Percentiles rank a stretch among this genome's conserved stretches.
Conservation (phyloP, 2,888 invertebrate species). For the Sabatieria punctata region DNA sequence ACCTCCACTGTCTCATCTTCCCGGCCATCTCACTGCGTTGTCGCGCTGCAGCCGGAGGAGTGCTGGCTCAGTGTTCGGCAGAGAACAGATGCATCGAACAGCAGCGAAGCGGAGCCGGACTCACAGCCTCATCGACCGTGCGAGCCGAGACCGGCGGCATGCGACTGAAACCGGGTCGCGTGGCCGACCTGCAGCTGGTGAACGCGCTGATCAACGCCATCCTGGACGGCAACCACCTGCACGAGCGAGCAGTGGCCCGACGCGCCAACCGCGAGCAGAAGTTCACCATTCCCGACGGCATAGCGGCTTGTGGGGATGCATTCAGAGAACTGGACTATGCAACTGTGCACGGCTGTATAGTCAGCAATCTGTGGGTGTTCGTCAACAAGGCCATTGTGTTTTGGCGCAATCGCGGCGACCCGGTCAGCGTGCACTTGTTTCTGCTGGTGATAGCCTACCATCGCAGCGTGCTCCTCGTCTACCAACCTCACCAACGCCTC, state of each 20-base stretch:
- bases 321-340: neutral
- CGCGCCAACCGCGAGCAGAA: neutral
- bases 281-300: slow-evolving; percentile 3
- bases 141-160: no score
- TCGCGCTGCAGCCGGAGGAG: no score
- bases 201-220: slow-evolving; percentile 1
- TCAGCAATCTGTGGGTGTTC: neutral
- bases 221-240: slow-evolving; percentile 1
- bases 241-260: neutral
- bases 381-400: neutral
- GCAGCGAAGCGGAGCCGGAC: no score
- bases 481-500: neutral
- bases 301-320: neutral
- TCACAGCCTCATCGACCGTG: no score
- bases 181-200: neutral
- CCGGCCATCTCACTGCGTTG: no score
- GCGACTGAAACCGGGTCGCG: neutral
- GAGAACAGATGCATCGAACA: no score
- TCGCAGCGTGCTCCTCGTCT: neutral
- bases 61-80: no score
- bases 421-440: neutral
- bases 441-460: neutral
- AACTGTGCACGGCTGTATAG: neutral
- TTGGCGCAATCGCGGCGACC: neutral
- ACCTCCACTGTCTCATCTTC: neutral